Evolutionary conservation across 1,140 invertebrate genomes (phyloP), one percentile per base, ranked within the genome.

Genomic region (Hesperophylax magnus): DNA sequence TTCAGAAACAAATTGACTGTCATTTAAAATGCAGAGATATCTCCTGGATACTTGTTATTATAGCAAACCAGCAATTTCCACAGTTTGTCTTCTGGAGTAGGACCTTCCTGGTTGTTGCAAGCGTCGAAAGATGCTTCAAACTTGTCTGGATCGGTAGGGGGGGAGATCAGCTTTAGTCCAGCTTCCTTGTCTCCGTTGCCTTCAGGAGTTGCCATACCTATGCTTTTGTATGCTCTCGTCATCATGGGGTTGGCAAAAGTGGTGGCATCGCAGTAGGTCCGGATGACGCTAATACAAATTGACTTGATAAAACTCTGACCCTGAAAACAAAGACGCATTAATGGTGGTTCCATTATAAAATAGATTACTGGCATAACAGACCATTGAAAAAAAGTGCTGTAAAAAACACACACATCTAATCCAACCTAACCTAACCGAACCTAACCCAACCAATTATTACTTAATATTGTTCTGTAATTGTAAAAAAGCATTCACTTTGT

Each of bases 21-120:
- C 56, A 67, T 81, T 81, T 81, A 81, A 69, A 81, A 72, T 8
- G 58, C 80, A 31, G 74, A 71, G 17, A 81, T 81, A 54, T 81
- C 80, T 54, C 61, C 61, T 24, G 80, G 80, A 58, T 81, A 81
- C 22, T 78, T 24, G 8, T 47, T 14, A 47, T 81, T 78, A 71
- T 81, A 81, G 47, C 80, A 81, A 24, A 74, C 39, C 20, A 81
- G 77, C 5, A 34, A 14, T 3, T 78, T 81, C 54, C 67, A 81
- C 17, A 60, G 17, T 18, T 78, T 81, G 9, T 65, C 69, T 39
- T 74, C 56, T 15, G 15, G 22, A 18, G 69, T 60, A 24, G 31
- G 17, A 0, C 77, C 77, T 8, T 67, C 34, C 61, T 77, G 65
- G n/a, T 53, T 17, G 39, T 58, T 75, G 17, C 52, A 81, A 3